A percentile compares a stretch with the other conserved stretches of the same genome.
These are phyloP conservation scores for Drosophila greeni DNA, from an alignment of 2,888 invertebrate species.

Conservation along the genomic window DNA sequence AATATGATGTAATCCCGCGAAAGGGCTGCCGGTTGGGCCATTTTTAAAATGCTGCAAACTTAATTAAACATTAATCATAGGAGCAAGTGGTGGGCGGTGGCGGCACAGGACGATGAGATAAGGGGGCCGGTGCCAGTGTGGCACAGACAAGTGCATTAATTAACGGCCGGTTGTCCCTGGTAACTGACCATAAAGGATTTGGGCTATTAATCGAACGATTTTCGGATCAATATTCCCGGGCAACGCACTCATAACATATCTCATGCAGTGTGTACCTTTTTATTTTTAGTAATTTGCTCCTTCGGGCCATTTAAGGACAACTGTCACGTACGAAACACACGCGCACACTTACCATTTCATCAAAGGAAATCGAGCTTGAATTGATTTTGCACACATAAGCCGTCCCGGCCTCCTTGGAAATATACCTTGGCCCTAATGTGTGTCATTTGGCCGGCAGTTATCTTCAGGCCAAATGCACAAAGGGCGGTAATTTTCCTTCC, in stretches of 20 bases:
- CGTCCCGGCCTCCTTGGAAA: conserved; percentile 1
- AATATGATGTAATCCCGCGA: conserved; percentile 64
- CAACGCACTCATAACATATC: conserved; percentile 5
- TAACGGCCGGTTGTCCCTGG: conserved; percentile 53
- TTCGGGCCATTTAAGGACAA: conserved; percentile 38
- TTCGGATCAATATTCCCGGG: conserved; percentile 31
- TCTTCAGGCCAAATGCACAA: conserved; percentile 52
- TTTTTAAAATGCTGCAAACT: conserved; percentile 50
- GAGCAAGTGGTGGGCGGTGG: conserved; percentile 7
- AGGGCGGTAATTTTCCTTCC: conserved; percentile 47
- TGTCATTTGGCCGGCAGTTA: conserved; percentile 63
- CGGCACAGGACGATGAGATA: conserved; percentile 13
- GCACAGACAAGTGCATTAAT: conserved; percentile 59
- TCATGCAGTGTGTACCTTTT: conserved; percentile 26
- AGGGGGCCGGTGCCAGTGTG: conserved; percentile 54
- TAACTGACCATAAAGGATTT: conserved; percentile 66
- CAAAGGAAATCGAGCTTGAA: conserved; percentile 67
- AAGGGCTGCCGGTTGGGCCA: conserved; percentile 29
- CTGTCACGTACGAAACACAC: conserved; percentile 58
- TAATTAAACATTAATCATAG: conserved; percentile 69
- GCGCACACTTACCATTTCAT: conserved; percentile 54
- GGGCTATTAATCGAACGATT: conserved; percentile 63
- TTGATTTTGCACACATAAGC: conserved; percentile 56
- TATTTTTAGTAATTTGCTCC: conserved; percentile 23
- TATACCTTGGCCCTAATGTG: conserved; percentile 51